Conservation (phyloP, 1,140 invertebrate species). For the Zaprionus nigranus region DNA sequence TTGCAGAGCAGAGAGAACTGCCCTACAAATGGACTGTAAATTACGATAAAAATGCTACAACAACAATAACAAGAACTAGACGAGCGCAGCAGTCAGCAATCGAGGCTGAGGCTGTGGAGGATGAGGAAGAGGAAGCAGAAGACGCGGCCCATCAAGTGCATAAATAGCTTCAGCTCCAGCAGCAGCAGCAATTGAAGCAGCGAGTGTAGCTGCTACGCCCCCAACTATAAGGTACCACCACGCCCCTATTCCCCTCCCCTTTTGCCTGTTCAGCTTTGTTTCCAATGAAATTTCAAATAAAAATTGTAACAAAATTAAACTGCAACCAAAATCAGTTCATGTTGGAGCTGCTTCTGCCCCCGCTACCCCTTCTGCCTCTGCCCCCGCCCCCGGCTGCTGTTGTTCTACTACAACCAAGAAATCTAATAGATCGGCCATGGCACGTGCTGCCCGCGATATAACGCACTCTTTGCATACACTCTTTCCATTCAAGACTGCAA, state of each 20-base stretch:
- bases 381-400: neutral
- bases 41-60: conserved; percentile 15
- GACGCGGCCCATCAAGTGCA: conserved; percentile 38
- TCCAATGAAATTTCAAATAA: conserved; percentile 36
- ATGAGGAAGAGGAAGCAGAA: neutral
- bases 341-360: neutral
- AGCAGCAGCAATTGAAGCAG: conserved; percentile 11
- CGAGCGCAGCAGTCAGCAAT: conserved; percentile 6
- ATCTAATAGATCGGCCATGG: conserved; percentile 26
- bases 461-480: conserved; percentile 7
- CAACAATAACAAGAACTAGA: conserved; percentile 2
- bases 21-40: conserved; percentile 31
- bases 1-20: conserved; percentile 9
- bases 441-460: conserved; percentile 10
- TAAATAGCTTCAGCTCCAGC: conserved; percentile 26
- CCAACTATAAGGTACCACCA: neutral
- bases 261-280: conserved; percentile 13
- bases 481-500: neutral
- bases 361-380: too few species aligned
- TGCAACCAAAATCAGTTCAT: conserved; percentile 16
- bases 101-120: too few species aligned
- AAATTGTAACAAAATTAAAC: conserved; percentile 26
- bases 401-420: neutral
- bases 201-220: conserved; percentile 9
- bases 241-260: neutral